A percentile compares a stretch with the other conserved stretches of the same genome.
phyloP scores from a whole-genome alignment of 2,113 vertebrate species.

The Periophthalmus modestus region DNA sequence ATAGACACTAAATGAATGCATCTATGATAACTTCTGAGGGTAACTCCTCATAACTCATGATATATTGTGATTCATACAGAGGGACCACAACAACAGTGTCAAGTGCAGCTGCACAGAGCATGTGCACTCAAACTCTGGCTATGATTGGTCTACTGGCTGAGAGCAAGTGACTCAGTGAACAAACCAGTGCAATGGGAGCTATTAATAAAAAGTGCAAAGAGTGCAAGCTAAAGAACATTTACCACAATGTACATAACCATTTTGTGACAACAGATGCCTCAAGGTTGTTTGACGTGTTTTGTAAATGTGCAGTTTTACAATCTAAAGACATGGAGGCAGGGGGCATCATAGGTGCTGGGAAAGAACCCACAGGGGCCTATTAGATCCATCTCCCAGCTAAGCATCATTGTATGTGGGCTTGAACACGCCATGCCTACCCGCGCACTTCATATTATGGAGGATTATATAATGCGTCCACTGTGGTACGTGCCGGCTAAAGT shows the following conservation, averaged over 20 bases:
- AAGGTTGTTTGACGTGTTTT: not conserved
- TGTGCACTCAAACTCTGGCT: constrained; percentile 19
- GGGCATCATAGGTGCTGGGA: not conserved
- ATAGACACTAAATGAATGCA: not conserved
- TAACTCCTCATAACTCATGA: not conserved
- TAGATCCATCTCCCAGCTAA: constrained; percentile 2
- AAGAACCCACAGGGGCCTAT: not conserved
- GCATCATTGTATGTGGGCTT: not conserved
- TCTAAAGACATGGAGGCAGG: no score
- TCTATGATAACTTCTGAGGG: not conserved
- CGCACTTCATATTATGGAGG: constrained; percentile 26
- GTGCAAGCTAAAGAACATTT: not conserved
- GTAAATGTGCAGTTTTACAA: constrained; percentile 6
- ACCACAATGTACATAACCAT: not conserved
- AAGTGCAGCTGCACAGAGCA: constrained; percentile 23
- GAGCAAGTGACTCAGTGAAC: constrained; percentile 38
- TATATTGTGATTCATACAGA: not conserved
- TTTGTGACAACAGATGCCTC: not conserved
- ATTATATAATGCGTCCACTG: constrained; percentile 67
- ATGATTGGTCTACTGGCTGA: constrained; percentile 44
- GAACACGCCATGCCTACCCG: constrained; percentile 20
- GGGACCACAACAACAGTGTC: constrained; percentile 15
- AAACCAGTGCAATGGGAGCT: constrained; percentile 16
- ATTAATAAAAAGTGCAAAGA: not conserved
- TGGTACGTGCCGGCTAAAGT: constrained; percentile 58